Evolutionary conservation across 2,797 vertebrate genomes (phyloP), one percentile per base, ranked within the genome.

Genomic region (Sebastiscus tertius): DNA sequence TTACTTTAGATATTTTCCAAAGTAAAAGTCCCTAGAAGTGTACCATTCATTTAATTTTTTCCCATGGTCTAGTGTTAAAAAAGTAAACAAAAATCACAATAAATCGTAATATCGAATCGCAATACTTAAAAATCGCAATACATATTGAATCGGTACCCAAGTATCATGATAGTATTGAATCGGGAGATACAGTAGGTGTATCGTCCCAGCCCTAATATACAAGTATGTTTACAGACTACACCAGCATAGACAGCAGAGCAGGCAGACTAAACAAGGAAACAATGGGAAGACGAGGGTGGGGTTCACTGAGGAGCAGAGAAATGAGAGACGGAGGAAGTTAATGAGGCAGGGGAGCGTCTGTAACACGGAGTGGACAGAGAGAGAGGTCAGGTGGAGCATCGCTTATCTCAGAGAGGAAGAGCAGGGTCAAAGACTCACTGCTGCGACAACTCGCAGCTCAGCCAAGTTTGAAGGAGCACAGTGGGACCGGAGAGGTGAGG

Each of bases 371-470:
- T 79, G 91, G 86, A 78, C 77, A 33, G 71, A 68, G 71, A 79
- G 86, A 79, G 86, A 80, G 91, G 92, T 91, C 90, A 88, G 88
- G 68, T 67, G 77, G 88, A 80, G 89, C 84, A 62, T 73, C 87
- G 87, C 88, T 88, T 89, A 89, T 79, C 82, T 91, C 85, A 42
- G 61, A 86, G 68, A 84, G 91, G 87, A 91, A 87, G 91, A 88
- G 83, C 67, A 18, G 80, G 90, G 92, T 91, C 89, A 89, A 79
- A 89, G 81, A 88, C 72, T 78, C 29, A 73, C 85, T 62, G 79
- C 90, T 88, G 89, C 60, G 75, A 81, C 79, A 79, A 79, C 86
- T 81, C 66, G 12, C 52, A 69, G 83, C 77, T 87, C 56, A 70
- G 61, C 82, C 26, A 27, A 85, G 81, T 87, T 56, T 71, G 85